Conservation (phyloP, 2,113 vertebrate species). For the Hyperopisus bebe region DNA sequence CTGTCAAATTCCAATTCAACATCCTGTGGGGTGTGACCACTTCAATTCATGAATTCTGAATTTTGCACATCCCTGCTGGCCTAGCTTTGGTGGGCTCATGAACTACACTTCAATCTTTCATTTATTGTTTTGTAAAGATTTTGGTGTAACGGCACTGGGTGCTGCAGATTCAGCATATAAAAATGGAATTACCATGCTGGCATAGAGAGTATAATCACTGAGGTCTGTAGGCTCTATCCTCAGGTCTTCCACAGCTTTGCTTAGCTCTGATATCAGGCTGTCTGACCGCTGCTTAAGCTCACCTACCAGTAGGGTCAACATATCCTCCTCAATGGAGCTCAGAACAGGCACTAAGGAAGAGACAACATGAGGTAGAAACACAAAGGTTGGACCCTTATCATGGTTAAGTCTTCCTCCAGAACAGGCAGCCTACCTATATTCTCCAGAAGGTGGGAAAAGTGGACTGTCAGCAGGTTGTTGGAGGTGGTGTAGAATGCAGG, state of each 20-base stretch:
- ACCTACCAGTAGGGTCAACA: constrained; percentile 45
- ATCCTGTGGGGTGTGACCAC: neutral
- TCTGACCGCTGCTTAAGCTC: constrained; percentile 50
- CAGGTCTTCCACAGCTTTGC: constrained; percentile 41
- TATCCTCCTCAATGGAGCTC: constrained; percentile 43
- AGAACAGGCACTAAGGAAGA: constrained; percentile 53
- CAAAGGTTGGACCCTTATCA: neutral
- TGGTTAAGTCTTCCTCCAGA: neutral
- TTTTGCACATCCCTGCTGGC: neutral
- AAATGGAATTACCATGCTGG: constrained; percentile 51
- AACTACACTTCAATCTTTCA: neutral
- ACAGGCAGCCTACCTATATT: constrained; percentile 49
- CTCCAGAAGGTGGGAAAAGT: constrained; percentile 43
- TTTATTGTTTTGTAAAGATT: neutral
- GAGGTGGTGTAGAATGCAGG: constrained; percentile 47
- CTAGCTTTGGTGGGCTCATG: neutral
- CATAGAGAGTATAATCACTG: constrained; percentile 51
- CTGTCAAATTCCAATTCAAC: neutral
- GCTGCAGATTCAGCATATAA: neutral
- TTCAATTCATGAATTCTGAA: neutral
- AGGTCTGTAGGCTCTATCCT: constrained; percentile 47
- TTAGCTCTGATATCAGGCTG: constrained; percentile 52
- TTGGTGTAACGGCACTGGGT: neutral
- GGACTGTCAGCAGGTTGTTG: constrained; percentile 57
- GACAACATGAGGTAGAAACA: neutral